phyloP scores from a whole-genome alignment of 1,140 invertebrate genomes.

The Eriosoma lanigerum region DNA sequence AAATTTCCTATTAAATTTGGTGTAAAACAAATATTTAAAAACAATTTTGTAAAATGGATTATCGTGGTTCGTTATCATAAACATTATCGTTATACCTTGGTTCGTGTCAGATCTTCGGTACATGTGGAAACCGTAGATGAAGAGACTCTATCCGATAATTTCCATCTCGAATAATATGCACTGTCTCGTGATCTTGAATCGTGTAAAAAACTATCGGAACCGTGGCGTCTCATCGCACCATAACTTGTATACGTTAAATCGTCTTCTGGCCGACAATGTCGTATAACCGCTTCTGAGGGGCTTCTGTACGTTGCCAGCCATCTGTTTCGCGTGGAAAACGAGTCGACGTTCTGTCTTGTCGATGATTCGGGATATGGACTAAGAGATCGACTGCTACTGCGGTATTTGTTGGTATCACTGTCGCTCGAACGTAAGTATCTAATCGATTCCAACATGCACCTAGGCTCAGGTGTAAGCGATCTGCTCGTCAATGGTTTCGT shows the following conservation, averaged over 20 bases:
- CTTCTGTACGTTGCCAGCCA: neutral
- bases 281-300: neutral
- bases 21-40: neutral
- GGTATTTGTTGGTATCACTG: neutral
- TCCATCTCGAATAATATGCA: neutral
- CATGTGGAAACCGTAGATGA: neutral
- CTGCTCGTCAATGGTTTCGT: neutral
- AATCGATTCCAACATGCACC: too few species aligned
- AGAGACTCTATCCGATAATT: neutral
- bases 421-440: neutral
- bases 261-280: neutral
- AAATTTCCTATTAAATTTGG: neutral
- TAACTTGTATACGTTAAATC: neutral
- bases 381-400: neutral
- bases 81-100: slow-evolving; percentile 6
- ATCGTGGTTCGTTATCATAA: neutral
- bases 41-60: neutral
- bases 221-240: neutral
- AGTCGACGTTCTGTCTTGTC: neutral
- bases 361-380: neutral
- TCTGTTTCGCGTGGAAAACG: neutral
- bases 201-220: slow-evolving; percentile 18
- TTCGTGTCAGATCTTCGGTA: neutral
- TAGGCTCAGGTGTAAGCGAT: slow-evolving; percentile 3
- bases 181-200: neutral